A percentile compares a stretch with the other conserved stretches of the same genome.
Evolutionary conservation across 2,113 vertebrate genomes (phyloP).

Genomic region (Taurulus bubalis): DNA sequence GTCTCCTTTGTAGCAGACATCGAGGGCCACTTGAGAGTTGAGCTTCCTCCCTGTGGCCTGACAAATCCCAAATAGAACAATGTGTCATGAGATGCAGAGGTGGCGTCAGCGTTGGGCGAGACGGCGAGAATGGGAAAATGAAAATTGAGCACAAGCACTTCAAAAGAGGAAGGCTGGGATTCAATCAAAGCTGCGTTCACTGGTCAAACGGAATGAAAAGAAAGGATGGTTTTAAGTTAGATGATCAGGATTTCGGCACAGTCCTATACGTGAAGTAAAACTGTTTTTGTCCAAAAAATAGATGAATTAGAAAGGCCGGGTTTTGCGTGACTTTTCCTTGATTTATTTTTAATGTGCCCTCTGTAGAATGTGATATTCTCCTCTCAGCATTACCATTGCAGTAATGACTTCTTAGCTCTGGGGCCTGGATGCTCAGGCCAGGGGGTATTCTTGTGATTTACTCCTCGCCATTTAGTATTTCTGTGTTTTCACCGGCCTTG

Average conservation of each 20-base stretch:
- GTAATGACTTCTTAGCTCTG: constrained; percentile 51
- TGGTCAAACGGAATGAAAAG: constrained; percentile 31
- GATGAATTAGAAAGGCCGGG: constrained; percentile 21
- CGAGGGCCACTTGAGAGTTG: constrained; percentile 13
- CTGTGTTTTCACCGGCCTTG: constrained; percentile 45
- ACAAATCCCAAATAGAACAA: constrained; percentile 38
- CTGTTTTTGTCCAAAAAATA: neutral
- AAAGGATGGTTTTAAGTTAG: constrained; percentile 2
- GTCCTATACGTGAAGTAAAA: neutral
- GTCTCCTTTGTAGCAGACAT: constrained; percentile 2
- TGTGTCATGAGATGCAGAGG: constrained; percentile 30
- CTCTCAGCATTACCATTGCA: constrained; percentile 28
- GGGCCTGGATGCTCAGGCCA: constrained; percentile 49
- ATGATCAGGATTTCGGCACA: constrained; percentile 7
- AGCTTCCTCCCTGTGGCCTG: constrained; percentile 18
- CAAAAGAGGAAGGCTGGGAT: constrained; percentile 53
- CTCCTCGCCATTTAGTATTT: constrained; percentile 27
- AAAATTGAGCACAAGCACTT: constrained; percentile 56
- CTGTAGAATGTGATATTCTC: constrained; percentile 36
- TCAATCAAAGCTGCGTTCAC: constrained; percentile 42
- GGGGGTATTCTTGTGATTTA: constrained; percentile 58
- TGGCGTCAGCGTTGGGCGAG: constrained; percentile 26
- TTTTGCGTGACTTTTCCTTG: constrained; percentile 34
- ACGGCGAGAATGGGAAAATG: constrained; percentile 36
- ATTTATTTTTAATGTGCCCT: constrained; percentile 58